Base-by-base conservation (phyloP, 1,140 invertebrate genomes). In the Cephus cinctus region DNA sequence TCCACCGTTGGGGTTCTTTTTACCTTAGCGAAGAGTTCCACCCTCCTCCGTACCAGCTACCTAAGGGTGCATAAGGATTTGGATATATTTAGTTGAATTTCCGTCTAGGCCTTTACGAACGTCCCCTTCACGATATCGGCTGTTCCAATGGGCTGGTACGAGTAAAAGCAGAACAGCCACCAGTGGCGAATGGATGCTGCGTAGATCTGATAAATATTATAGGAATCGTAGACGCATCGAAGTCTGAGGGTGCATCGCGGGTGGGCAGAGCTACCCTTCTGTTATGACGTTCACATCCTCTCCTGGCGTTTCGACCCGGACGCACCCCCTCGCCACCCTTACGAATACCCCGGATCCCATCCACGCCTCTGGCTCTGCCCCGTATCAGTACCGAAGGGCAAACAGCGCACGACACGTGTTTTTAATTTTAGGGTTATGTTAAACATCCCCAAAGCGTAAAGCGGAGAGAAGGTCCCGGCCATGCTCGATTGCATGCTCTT, bases 1-100 rank as follows among this genome's bases (percentile, higher is more conserved):
- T 62, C 56, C 67, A 62, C 57, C 56, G 54, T 56, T 63, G 49
- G 30, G n/a, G n/a, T n/a, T n/a, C n/a, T n/a, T n/a, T n/a, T n/a
- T n/a, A n/a, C n/a, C n/a, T n/a, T n/a, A n/a, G n/a, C n/a, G n/a
- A n/a, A n/a, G n/a, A n/a, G n/a, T n/a, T 35, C 43, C 18, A 21
- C 32, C 43, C 32, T 32, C 22, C 18, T 16, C 16, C 12, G 20
- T 4, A 2, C n/a, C n/a, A n/a, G n/a, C n/a, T n/a, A n/a, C n/a
- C n/a, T n/a, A n/a, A n/a, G n/a, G n/a, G n/a, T n/a, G n/a, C n/a
- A n/a, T n/a, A n/a, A n/a, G n/a, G n/a, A n/a, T n/a, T n/a, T n/a
- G n/a, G n/a, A n/a, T n/a, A n/a, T n/a, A n/a, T n/a, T n/a, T n/a
- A n/a, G n/a, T n/a, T n/a, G n/a, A n/a, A n/a, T n/a, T n/a, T n/a